phyloP scores from a whole-genome alignment of 2,888 invertebrate genomes.

The Andrena hattorfiana region DNA sequence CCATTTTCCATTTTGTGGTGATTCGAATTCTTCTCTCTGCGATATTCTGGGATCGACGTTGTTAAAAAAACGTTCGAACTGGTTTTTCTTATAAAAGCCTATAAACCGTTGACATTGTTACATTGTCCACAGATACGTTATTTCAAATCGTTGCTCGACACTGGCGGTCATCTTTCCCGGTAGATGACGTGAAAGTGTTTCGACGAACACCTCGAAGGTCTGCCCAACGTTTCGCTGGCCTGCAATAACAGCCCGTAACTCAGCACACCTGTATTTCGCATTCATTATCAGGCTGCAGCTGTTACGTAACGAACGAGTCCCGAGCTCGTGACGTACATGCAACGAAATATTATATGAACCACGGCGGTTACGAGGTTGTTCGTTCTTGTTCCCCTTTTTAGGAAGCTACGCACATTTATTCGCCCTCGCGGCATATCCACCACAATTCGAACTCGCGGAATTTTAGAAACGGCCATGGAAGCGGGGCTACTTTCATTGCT shows the following conservation, averaged over 20 bases:
- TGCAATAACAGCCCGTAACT: constrained; percentile 59
- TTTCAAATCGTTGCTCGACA: constrained; percentile 7
- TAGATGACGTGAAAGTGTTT: constrained; percentile 9
- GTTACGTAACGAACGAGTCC: constrained; percentile 72
- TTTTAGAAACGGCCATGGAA: background rate
- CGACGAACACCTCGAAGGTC: constrained; percentile 22
- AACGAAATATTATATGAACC: constrained; percentile 49
- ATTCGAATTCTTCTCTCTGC: background rate
- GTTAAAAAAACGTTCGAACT: constrained; percentile 4
- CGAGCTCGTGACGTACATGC: constrained; percentile 50
- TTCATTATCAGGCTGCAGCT: constrained; percentile 76
- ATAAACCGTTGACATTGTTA: constrained; percentile 24
- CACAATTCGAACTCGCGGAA: background rate
- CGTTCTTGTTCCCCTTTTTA: constrained; percentile 37
- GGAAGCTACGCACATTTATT: constrained; percentile 11
- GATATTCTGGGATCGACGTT: background rate
- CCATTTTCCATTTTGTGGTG: background rate
- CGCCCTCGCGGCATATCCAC: background rate
- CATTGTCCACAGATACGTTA: constrained; percentile 27
- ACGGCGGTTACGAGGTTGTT: constrained; percentile 9
- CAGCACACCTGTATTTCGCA: constrained; percentile 67
- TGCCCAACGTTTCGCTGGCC: constrained; percentile 20
- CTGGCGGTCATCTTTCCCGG: constrained; percentile 17
- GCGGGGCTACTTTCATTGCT: too few relatives aligned
- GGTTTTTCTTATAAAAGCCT: constrained; percentile 6